phyloP scores from a whole-genome alignment of 2,888 invertebrate genomes.

The Amiota minor region DNA sequence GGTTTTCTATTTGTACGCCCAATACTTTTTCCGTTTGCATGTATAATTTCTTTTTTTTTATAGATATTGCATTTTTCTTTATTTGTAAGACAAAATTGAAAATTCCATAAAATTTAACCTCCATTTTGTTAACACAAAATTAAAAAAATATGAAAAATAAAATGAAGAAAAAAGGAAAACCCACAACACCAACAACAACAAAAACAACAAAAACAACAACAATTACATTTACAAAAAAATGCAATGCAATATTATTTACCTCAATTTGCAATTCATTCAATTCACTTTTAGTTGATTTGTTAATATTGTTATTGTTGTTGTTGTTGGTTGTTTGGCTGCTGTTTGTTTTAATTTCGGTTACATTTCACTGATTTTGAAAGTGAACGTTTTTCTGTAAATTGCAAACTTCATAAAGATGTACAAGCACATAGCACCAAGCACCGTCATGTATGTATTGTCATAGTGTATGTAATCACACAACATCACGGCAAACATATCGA shows the following conservation, averaged over 20 bases:
- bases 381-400: conserved; percentile 54
- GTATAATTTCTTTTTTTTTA: too few relatives aligned
- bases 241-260: conserved; percentile 41
- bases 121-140: neutral
- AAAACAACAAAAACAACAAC: conserved; percentile 36
- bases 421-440: neutral
- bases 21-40: too few relatives aligned
- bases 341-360: conserved; percentile 47
- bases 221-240: conserved; percentile 30
- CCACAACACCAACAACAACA: conserved; percentile 38
- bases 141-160: neutral
- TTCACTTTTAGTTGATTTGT: conserved; percentile 38
- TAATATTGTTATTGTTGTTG: conserved; percentile 35
- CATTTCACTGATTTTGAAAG: conserved; percentile 71
- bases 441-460: too few relatives aligned
- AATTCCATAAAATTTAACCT: too few relatives aligned
- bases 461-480: too few relatives aligned
- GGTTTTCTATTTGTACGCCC: too few relatives aligned
- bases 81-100: too few relatives aligned
- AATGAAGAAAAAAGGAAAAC: conserved; percentile 26
- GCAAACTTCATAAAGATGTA: conserved; percentile 20
- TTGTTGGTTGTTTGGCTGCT: conserved; percentile 16
- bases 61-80: too few relatives aligned
- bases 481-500: too few relatives aligned
- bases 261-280: conserved; percentile 31